A percentile compares a stretch with the other conserved stretches of the same genome.
Conservation (phyloP, 1,140 invertebrate genomes). For the Linepithema humile region DNA sequence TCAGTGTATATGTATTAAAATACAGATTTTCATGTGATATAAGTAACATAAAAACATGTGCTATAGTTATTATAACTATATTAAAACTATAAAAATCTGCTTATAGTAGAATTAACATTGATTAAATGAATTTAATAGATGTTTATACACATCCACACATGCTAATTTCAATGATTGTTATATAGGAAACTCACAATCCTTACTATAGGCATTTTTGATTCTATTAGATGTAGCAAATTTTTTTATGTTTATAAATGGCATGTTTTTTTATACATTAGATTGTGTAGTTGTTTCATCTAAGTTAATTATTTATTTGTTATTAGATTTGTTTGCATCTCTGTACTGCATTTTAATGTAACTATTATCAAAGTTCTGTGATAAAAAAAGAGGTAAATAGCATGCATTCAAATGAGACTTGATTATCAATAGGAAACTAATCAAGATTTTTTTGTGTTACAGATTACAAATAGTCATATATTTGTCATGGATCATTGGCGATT, state of each 20-base stretch:
- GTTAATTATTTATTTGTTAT: constrained; percentile 40
- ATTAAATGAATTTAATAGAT: background rate
- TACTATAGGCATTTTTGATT: background rate
- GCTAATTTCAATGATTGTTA: background rate
- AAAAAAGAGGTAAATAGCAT: constrained; percentile 53
- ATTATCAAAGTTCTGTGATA: constrained; percentile 1
- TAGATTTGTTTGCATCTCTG: constrained; percentile 44
- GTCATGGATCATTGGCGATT: constrained; percentile 67
- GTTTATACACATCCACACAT: background rate
- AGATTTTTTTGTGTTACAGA: background rate
- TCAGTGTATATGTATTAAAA: background rate
- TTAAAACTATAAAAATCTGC: background rate
- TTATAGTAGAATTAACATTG: background rate
- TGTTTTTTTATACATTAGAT: background rate
- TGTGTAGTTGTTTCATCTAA: background rate
- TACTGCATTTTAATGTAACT: constrained; percentile 57
- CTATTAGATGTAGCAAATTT: background rate
- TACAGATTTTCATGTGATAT: background rate
- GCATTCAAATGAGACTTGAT: too few relatives aligned
- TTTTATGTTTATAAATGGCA: background rate
- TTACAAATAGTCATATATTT: constrained; percentile 44
- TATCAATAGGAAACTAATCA: too few relatives aligned
- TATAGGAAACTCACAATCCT: background rate
- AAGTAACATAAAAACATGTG: background rate
- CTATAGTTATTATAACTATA: background rate